Base-by-base conservation (phyloP, 2,888 invertebrate species). In the Proisotoma minuta region DNA sequence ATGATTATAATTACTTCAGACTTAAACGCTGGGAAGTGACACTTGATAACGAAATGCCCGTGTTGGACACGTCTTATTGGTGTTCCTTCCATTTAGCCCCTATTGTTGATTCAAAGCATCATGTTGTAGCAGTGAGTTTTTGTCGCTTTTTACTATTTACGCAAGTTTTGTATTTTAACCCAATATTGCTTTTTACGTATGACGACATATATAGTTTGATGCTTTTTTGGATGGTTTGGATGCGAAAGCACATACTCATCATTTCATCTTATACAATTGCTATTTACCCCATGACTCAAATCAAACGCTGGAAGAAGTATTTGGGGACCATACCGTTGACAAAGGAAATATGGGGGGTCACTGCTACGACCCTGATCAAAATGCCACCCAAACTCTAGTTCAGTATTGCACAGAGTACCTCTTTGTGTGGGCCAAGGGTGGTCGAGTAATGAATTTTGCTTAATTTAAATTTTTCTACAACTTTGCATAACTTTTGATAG, bases 361-460 rank as follows among this genome's bases (percentile, higher is more conserved):
- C 5, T 39, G 39, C 39, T 27, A 54, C 50, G 15, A 20, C 10
- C 27, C 29, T n/a, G n/a, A n/a, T n/a, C n/a, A n/a, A n/a, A n/a
- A n/a, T n/a, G n/a, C n/a, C n/a, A n/a, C n/a, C n/a, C n/a, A n/a
- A n/a, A 43, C 18, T 5, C 43, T 20, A 20, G 43, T 12, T 4
- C 18, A 12, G 5, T n/a, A 43, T 43, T 43, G 43, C 20, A 4
- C 2, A 15, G 28, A 60, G 28, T 60, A 56, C 40, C n/a, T 60
- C 2, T 49, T 50, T 28, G 58, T 58, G 0, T 64, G 64, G 64
- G 52, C 54, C 4, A 40, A 39, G 3, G 64, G 64, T 10, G 60
- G 60, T 18, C 52, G 40, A 56, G 63, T 62, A 54, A 23, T 27
- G 8, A 34, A 34, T 34, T 34, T 10, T 34, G 8, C 15, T 10